Conservation (phyloP, 1,140 invertebrate species). For the Bombus superbus region DNA sequence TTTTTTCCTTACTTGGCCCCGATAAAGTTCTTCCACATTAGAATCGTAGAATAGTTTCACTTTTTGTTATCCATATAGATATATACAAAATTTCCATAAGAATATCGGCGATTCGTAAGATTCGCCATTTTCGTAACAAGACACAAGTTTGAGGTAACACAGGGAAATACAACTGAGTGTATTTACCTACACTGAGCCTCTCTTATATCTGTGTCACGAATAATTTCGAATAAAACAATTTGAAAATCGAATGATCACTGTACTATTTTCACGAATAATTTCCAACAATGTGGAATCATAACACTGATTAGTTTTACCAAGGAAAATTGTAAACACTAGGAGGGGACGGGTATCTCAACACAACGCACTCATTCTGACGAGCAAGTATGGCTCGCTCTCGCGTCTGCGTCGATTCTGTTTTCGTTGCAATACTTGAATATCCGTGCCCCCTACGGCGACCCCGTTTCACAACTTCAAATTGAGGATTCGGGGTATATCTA, state of each 20-base stretch:
- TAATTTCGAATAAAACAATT: not conserved
- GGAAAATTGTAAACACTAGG: constrained; percentile 41
- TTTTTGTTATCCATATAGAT: constrained; percentile 40
- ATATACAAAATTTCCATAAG: constrained; percentile 19
- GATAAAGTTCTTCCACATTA: constrained; percentile 28
- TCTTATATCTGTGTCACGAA: not conserved
- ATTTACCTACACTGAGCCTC: not conserved
- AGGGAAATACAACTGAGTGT: not conserved
- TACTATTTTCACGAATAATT: not conserved
- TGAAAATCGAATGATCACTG: not conserved
- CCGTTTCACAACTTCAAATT: constrained; percentile 61
- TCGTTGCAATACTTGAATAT: constrained; percentile 23
- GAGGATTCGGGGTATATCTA: constrained; percentile 63
- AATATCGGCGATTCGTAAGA: constrained; percentile 23
- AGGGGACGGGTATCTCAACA: constrained; percentile 17
- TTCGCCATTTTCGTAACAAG: constrained; percentile 55
- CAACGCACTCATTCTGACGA: constrained; percentile 23
- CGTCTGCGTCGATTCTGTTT: constrained; percentile 55
- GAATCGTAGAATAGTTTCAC: constrained; percentile 39
- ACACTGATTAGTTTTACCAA: constrained; percentile 5
- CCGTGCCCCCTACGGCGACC: constrained; percentile 55
- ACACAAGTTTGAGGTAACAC: not conserved
- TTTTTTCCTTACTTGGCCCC: constrained; percentile 39
- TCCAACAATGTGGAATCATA: constrained; percentile 16
- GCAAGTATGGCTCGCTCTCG: constrained; percentile 36